A percentile compares a stretch with the other conserved stretches of the same genome.
Evolutionary conservation across 2,113 vertebrate genomes (phyloP).

Genomic region (Suncus etruscus): DNA sequence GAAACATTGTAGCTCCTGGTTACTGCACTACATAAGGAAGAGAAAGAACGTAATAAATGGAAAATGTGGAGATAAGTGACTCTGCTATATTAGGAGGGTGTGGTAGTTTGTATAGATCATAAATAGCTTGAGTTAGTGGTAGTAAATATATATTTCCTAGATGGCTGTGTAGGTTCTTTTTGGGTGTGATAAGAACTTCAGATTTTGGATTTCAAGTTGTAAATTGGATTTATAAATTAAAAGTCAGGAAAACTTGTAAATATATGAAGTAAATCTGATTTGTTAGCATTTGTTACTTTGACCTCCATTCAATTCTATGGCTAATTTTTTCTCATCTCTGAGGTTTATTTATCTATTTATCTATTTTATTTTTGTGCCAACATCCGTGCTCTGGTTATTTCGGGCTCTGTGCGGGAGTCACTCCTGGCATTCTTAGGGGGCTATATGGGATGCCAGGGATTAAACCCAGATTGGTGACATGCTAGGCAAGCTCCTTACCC

Average conservation of each 20-base stretch:
- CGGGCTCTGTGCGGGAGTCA: background rate
- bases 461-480: no score
- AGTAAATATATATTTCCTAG: constrained; percentile 43
- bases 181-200: constrained; percentile 11
- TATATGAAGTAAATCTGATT: background rate
- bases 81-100: constrained; percentile 3
- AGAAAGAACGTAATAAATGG: background rate
- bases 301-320: background rate
- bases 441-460: no score
- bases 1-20: background rate
- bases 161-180: background rate
- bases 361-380: background rate
- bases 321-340: background rate
- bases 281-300: background rate
- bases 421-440: no score
- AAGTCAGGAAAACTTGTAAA: constrained; percentile 27
- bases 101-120: background rate
- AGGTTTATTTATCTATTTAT: background rate
- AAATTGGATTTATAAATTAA: constrained; percentile 7
- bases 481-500: background rate
- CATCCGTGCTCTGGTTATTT: background rate
- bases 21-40: background rate
- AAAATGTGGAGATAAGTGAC: background rate
- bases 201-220: constrained; percentile 1
- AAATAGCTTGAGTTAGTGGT: background rate